phyloP scores from a whole-genome alignment of 2,113 vertebrate species.

The Indicator maculatus region DNA sequence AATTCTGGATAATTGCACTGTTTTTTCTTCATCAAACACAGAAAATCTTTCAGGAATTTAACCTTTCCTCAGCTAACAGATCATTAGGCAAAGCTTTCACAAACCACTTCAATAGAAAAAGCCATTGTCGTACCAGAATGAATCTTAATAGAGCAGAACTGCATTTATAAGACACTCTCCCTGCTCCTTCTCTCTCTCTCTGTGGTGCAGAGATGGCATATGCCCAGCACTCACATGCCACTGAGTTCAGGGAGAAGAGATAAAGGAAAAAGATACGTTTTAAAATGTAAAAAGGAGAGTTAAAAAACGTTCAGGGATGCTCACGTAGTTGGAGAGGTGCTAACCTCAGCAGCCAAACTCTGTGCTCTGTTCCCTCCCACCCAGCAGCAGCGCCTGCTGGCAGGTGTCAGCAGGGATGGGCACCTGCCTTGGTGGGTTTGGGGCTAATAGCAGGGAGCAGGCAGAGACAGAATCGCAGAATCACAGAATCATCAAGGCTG shows the following conservation, averaged over 20 bases:
- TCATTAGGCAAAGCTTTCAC: constrained; percentile 53
- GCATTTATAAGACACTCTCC: constrained; percentile 28
- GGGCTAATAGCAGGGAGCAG: not conserved
- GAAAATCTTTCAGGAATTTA: constrained; percentile 48
- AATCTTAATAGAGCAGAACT: constrained; percentile 60
- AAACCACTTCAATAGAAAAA: constrained; percentile 55
- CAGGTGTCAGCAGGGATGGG: not conserved
- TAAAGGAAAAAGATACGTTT: not conserved
- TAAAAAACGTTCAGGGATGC: not conserved
- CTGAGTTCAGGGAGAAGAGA: not conserved
- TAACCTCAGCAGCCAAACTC: not conserved
- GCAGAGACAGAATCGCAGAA: not conserved
- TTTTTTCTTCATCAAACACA: constrained; percentile 64
- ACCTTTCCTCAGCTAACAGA: constrained; percentile 65
- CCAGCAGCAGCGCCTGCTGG: not conserved
- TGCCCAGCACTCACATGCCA: not conserved
- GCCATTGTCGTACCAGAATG: constrained; percentile 18
- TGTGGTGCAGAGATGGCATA: not conserved
- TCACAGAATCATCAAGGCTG: too few species aligned
- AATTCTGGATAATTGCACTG: constrained; percentile 52
- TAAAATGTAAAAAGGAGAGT: not conserved
- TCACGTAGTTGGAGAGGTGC: not conserved
- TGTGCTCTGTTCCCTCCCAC: accelerated
- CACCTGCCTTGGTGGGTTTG: not conserved
- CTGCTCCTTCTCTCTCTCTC: not conserved